These are phyloP conservation scores for Takifugu rubripes DNA, from an alignment of 2,797 vertebrate species.

Conservation along the genomic window DNA sequence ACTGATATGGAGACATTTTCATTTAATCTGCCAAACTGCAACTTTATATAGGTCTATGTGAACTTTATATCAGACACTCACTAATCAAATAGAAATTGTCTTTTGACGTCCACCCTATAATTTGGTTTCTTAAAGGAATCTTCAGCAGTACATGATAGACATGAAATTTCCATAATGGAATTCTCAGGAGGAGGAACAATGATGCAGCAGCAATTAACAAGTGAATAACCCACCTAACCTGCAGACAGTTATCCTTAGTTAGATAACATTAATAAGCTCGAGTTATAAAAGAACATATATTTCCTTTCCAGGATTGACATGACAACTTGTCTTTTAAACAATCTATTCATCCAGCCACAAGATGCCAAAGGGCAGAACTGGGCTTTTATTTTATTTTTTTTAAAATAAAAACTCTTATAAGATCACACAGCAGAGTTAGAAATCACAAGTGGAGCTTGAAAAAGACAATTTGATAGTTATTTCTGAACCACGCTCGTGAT, in stretches of 20 bases:
- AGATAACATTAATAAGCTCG: constrained; percentile 44
- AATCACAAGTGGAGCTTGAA: neutral
- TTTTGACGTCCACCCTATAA: constrained; percentile 1
- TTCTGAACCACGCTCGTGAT: neutral
- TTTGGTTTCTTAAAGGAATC: constrained; percentile 20
- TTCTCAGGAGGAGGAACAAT: constrained; percentile 40
- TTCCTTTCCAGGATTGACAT: constrained; percentile 28
- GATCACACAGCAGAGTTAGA: constrained; percentile 3
- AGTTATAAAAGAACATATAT: constrained; percentile 9
- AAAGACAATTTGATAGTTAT: neutral
- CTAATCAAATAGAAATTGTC: neutral
- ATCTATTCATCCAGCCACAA: constrained; percentile 18
- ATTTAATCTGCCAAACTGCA: neutral
- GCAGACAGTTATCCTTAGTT: constrained; percentile 50
- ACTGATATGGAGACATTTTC: no score
- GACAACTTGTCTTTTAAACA: constrained; percentile 13
- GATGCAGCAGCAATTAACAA: constrained; percentile 53
- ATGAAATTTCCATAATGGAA: constrained; percentile 14
- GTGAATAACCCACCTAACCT: constrained; percentile 54
- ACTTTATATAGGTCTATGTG: neutral
- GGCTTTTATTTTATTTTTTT: constrained; percentile 10
- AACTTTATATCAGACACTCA: neutral
- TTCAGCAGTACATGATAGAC: constrained; percentile 29
- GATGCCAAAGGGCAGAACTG: constrained; percentile 11
- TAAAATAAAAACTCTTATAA: neutral